Conservation (phyloP, 2,113 vertebrate species). For the Oplegnathus fasciatus region DNA sequence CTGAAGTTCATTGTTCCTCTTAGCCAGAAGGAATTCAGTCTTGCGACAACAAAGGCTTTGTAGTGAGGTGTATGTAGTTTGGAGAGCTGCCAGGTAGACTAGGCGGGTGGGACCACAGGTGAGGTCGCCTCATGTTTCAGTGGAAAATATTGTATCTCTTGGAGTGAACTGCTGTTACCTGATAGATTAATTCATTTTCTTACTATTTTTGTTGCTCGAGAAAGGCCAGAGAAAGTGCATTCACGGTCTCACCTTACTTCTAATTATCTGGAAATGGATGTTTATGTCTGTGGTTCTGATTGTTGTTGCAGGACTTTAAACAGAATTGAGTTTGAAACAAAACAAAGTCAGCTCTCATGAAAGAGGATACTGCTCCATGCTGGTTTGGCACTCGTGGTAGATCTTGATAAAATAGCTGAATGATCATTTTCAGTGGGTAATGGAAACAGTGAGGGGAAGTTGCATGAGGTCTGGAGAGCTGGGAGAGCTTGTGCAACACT, state of each 20-base stretch:
- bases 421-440: slow-evolving; percentile 65
- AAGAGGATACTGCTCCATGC: slow-evolving; percentile 65
- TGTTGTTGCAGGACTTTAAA: slow-evolving; percentile 68
- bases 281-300: slow-evolving; percentile 63
- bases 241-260: slow-evolving; percentile 27
- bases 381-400: slow-evolving; percentile 51
- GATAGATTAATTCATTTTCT: slow-evolving; percentile 35
- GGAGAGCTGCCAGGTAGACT: slow-evolving; percentile 67
- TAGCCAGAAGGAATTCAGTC: slow-evolving; percentile 61
- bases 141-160: slow-evolving; percentile 60
- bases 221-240: slow-evolving; percentile 14
- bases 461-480: slow-evolving; percentile 57
- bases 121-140: slow-evolving; percentile 69
- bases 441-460: slow-evolving; percentile 51
- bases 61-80: slow-evolving; percentile 71
- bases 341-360: slow-evolving; percentile 68
- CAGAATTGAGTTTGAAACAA: slow-evolving; percentile 57
- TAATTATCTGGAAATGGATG: slow-evolving; percentile 58
- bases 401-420: slow-evolving; percentile 69
- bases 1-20: slow-evolving; percentile 49
- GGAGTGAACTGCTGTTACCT: slow-evolving; percentile 21
- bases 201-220: slow-evolving; percentile 11
- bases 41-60: slow-evolving; percentile 72
- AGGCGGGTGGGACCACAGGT: slow-evolving; percentile 67
- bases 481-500: slow-evolving; percentile 53